These are phyloP conservation scores for Drosophila obscura DNA, from an alignment of 1,140 invertebrate genomes.

Conservation along the genomic window DNA sequence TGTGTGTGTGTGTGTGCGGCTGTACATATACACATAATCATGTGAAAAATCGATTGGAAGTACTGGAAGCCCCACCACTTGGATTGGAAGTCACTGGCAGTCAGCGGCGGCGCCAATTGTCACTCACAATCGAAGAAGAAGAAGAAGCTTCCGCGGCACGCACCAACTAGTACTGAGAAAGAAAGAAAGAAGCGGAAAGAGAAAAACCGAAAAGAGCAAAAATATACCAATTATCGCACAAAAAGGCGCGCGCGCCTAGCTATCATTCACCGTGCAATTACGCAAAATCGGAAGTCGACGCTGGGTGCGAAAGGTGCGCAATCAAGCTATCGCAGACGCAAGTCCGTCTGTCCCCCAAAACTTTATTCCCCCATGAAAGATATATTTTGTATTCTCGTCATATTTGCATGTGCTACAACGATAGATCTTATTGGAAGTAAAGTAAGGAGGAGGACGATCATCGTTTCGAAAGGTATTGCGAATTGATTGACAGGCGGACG, in stretches of 20 bases:
- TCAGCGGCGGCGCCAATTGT: constrained; percentile 67
- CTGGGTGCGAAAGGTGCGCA: constrained; percentile 12
- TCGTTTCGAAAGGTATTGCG: constrained; percentile 51
- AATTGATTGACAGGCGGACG: constrained; percentile 47
- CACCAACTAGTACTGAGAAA: constrained; percentile 21
- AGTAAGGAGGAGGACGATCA: constrained; percentile 13
- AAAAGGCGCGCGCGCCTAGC: constrained; percentile 22
- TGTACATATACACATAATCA: constrained; percentile 70
- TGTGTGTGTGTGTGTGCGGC: constrained; percentile 14
- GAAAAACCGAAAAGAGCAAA: constrained; percentile 14
- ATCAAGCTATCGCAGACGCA: constrained; percentile 14
- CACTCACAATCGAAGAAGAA: constrained; percentile 69
- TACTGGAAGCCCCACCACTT: constrained; percentile 62
- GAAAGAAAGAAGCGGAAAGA: constrained; percentile 27
- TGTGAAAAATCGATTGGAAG: constrained; percentile 84
- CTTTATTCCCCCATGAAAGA: neutral
- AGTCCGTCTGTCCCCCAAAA: neutral
- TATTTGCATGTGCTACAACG: constrained; percentile 47
- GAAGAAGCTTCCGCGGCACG: constrained; percentile 54
- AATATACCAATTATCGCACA: constrained; percentile 15
- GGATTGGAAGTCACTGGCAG: constrained; percentile 34
- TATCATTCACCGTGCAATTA: neutral
- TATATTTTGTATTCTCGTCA: constrained; percentile 36
- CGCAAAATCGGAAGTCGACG: constrained; percentile 1
- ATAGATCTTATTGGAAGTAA: constrained; percentile 8